Base-by-base conservation (phyloP, 2,888 invertebrate genomes). In the Himalopsyche tibetana region DNA sequence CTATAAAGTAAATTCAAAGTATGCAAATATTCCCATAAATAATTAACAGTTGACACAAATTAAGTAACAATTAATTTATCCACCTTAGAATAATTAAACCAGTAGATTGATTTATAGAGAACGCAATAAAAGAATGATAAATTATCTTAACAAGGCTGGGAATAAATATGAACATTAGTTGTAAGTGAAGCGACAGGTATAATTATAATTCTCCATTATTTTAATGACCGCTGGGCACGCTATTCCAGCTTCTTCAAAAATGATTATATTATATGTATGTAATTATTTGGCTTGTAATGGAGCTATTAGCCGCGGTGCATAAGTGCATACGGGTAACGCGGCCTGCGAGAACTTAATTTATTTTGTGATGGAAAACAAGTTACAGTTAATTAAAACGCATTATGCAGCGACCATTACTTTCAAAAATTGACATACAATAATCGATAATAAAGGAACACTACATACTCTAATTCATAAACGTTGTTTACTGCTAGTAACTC, bases 131-230 rank as follows among this genome's bases (percentile, higher is more conserved):
- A 63, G 63, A 19, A 19, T 63, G 19, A 63, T 19, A 63, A 63
- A 2, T 63, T 28, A 63, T 63, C 63, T 19, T n/a, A 63, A 63
- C 63, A 63, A 63, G 63, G 28, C 63, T 63, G 19, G 63, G 28
- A 63, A 63, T 63, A 15, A n/a, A 19, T 28, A 28, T 63, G 19
- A 28, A 63, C 19, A 19, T 63, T 63, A 63, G 74, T 15, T 28
- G 36, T 38, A 74, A 38, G 74, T 74, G 74, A 74, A 36, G 74
- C 36, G 74, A 74, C 36, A 19, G 63, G 74, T 74, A 38, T 74
- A 74, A 74, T 74, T 74, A 74, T 74, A 38, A 36, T 38, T 74
- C 74, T 74, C 74, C 19, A 74, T 74, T 74, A 74, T 74, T 74
- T 74, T 74, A 74, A 74, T 74, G 38, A 36, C 15, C 12, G 12